phyloP scores from a whole-genome alignment of 2,113 vertebrate genomes.

The Tychaedon coryphoeus region DNA sequence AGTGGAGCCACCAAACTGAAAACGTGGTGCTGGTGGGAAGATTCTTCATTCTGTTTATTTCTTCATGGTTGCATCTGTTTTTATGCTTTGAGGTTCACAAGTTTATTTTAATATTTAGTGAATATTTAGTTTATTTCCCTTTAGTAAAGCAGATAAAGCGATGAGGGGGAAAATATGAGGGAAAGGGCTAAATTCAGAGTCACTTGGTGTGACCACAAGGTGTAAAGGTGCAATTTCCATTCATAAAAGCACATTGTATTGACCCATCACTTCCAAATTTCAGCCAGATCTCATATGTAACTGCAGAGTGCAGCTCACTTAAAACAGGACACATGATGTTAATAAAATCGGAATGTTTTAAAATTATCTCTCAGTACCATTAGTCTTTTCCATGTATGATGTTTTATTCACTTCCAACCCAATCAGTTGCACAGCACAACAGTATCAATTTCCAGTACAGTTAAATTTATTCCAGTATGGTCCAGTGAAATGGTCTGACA shows the following conservation, averaged over 20 bases:
- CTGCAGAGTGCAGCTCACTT: neutral
- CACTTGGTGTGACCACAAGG: neutral
- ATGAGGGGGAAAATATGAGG: rapidly evolving
- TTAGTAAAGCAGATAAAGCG: neutral
- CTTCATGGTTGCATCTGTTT: neutral
- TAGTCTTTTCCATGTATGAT: neutral
- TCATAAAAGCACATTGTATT: neutral
- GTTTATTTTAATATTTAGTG: neutral
- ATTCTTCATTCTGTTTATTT: neutral
- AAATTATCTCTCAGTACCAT: neutral
- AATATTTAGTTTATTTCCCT: neutral
- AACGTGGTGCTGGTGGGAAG: neutral
- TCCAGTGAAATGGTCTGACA: neutral
- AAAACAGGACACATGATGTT: neutral
- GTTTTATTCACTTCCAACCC: neutral
- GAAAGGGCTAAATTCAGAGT: neutral
- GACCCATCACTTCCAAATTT: neutral
- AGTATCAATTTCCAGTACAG: neutral
- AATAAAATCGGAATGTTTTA: neutral
- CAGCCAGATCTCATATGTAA: neutral
- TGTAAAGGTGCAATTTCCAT: neutral
- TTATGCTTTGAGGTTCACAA: neutral
- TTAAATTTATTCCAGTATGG: neutral
- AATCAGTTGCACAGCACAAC: neutral
- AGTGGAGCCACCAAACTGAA: neutral